A percentile compares a stretch with the other conserved stretches of the same genome.
Conservation (phyloP, 2,797 vertebrate species). For the Coregonus suidteri region DNA sequence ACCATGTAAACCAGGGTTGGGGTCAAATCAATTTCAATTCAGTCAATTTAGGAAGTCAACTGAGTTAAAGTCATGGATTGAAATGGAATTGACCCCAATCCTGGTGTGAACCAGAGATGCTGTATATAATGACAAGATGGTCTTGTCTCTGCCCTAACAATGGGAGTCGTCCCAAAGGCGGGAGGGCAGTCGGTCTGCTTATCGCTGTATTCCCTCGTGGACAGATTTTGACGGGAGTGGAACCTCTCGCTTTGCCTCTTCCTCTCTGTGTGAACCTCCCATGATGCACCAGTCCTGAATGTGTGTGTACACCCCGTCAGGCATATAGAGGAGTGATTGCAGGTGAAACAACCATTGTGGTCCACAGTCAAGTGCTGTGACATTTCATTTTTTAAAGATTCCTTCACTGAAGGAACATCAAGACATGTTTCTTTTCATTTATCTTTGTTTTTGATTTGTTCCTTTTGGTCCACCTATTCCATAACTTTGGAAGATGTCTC, state of each 20-base stretch:
- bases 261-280: too few relatives aligned
- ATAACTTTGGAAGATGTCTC: conserved; percentile 67
- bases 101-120: background rate
- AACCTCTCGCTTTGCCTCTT: too few relatives aligned
- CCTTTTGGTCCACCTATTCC: conserved; percentile 59
- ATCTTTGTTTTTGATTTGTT: conserved; percentile 55
- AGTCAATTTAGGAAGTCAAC: background rate
- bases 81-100: background rate
- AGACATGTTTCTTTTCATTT: conserved; percentile 52
- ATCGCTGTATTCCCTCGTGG: too few relatives aligned
- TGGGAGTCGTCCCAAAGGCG: too few relatives aligned
- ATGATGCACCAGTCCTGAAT: background rate
- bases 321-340: conserved; percentile 12
- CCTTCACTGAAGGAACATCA: conserved; percentile 56
- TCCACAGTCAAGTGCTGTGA: conserved; percentile 31
- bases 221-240: too few relatives aligned
- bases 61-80: background rate
- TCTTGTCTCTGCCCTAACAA: too few relatives aligned
- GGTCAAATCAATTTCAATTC: background rate
- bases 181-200: too few relatives aligned
- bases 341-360: conserved; percentile 17
- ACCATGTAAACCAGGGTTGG: too few relatives aligned
- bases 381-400: conserved; percentile 19
- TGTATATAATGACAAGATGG: too few relatives aligned
- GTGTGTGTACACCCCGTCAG: too few relatives aligned